Evolutionary conservation across 2,797 vertebrate species (phyloP), one percentile per base, ranked within the genome.

Genomic region (Capromys pilorides): DNA sequence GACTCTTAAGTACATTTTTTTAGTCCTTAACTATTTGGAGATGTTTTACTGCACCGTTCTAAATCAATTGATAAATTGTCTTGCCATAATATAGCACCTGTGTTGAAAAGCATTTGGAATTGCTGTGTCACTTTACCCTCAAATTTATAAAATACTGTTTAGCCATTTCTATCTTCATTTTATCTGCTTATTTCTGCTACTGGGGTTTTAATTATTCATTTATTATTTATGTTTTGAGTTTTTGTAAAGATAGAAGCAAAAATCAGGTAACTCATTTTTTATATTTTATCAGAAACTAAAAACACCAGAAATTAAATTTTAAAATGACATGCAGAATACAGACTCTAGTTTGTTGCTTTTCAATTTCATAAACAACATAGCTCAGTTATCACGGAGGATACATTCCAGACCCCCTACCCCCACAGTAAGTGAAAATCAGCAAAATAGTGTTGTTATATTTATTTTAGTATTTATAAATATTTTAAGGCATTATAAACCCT

Each of bases 261-360:
- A 77, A 78, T 93, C n/a, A 79, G n/a, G 54, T 85, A 94, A 77
- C 64, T 2, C 10, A 39, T 90, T 90, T 26, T 78, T 96, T 93
- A 92, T 80, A 26, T 92, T 96, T 87, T 79, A 78, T 18, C 90
- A 22, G 71, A 81, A 94, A 87, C 39, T 86, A 90, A 91, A 92
- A 93, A 66, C 33, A 91, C 85, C 88, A 39, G 85, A 94, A 92
- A 78, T 71, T 36, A 82, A 83, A 82, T 88, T 93, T 90, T 45
- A 88, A 81, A 92, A 93, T 83, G 41, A 67, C 12, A 79, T 31
- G 16, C 36, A 86, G 90, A 91, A 88, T 88, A 0, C 36, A 45
- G 51, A 73, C 3, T 16, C 16, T 22, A 36, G 3, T 89, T 93
- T 92, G 10, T 95, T 95, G 45, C 28, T 82, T 36, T 92, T 88